These are phyloP conservation scores for Parnassius glacialis DNA, from an alignment of 2,888 invertebrate genomes.

Conservation along the genomic window DNA sequence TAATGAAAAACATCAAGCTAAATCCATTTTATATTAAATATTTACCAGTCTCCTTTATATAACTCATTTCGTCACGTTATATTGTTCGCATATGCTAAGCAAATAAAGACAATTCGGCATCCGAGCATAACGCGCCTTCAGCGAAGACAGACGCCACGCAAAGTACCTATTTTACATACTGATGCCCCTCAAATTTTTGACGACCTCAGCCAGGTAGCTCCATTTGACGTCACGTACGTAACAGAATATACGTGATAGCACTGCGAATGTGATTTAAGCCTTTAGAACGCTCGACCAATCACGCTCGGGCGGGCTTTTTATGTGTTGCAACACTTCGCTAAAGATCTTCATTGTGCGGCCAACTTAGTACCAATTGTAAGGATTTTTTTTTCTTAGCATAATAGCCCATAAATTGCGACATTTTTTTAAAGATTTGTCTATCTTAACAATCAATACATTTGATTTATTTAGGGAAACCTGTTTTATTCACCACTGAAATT, in stretches of 20 bases:
- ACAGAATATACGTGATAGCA: conserved; percentile 55
- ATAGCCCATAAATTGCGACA: conserved; percentile 10
- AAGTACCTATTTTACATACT: conserved; percentile 49
- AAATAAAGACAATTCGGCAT: conserved; percentile 35
- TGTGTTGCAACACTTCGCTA: conserved; percentile 30
- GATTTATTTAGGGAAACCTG: too few relatives aligned
- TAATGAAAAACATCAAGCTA: conserved; percentile 12
- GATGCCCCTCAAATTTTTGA: conserved; percentile 40
- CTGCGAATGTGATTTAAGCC: conserved; percentile 48
- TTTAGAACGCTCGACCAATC: conserved; percentile 45
- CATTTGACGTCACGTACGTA: conserved; percentile 55
- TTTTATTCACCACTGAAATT: too few relatives aligned
- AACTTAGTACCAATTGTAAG: conserved; percentile 15
- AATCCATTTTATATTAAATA: conserved; percentile 15
- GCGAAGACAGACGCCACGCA: conserved; percentile 14
- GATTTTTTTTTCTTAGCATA: conserved; percentile 7
- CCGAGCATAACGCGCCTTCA: conserved; percentile 3
- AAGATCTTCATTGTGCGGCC: conserved; percentile 23
- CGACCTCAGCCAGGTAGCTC: conserved; percentile 33
- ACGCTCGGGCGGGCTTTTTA: conserved; percentile 40
- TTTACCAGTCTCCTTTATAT: conserved; percentile 8
- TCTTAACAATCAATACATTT: background rate
- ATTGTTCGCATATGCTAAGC: conserved; percentile 12
- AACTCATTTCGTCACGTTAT: conserved; percentile 15
- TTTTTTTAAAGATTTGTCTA: conserved; percentile 1